Conservation (phyloP, 2,888 invertebrate species). For the Caenorhabditis doughertyi region DNA sequence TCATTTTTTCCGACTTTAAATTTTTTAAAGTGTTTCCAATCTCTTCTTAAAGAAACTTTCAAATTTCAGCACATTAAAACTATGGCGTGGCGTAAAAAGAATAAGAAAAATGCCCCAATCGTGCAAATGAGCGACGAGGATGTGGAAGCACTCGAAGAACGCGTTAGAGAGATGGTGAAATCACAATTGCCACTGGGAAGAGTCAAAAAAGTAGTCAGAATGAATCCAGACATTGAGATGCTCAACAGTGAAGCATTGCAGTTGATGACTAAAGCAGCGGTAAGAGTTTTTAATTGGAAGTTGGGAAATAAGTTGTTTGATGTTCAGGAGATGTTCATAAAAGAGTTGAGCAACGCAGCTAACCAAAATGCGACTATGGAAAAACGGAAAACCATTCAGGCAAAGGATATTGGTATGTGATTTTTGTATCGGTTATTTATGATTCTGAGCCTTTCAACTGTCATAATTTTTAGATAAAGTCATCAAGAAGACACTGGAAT, state of each 20-base stretch:
- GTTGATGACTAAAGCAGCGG: constrained; percentile 74
- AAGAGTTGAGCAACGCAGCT: constrained; percentile 71
- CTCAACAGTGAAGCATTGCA: constrained; percentile 72
- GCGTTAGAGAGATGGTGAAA: constrained; percentile 47
- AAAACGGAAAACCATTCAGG: constrained; percentile 74
- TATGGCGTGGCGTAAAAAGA: constrained; percentile 56
- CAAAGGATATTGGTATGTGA: constrained; percentile 74
- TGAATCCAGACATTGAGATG: constrained; percentile 72
- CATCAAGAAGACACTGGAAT: constrained; percentile 71
- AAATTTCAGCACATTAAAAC: constrained; percentile 26
- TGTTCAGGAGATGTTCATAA: constrained; percentile 74
- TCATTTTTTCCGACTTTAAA: background rate
- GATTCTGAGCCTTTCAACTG: background rate
- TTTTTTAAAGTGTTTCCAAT: too few relatives aligned
- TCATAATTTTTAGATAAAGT: constrained; percentile 70
- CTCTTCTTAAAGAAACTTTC: too few relatives aligned
- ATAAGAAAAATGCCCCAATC: constrained; percentile 38
- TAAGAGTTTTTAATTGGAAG: constrained; percentile 23
- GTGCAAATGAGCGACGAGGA: constrained; percentile 54
- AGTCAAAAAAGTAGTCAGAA: constrained; percentile 66
- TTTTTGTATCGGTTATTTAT: too few relatives aligned
- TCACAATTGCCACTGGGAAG: constrained; percentile 68
- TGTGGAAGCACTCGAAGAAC: constrained; percentile 41
- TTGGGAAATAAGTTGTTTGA: background rate
- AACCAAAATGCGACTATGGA: constrained; percentile 73